Conservation (phyloP, 2,888 invertebrate genomes). For the Acheta domesticus region DNA sequence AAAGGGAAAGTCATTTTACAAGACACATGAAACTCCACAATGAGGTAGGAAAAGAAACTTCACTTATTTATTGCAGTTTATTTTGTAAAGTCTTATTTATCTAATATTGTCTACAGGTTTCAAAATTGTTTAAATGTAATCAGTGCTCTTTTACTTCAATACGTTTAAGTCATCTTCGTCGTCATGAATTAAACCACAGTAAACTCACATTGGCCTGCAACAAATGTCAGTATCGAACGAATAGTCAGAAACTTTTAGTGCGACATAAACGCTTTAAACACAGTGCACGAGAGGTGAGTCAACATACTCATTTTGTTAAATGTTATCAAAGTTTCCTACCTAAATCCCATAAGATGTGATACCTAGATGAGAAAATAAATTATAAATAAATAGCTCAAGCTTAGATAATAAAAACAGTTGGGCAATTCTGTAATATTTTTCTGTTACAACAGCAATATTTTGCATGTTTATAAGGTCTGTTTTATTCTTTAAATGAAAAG, state of each 20-base stretch:
- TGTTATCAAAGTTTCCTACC: too few relatives aligned
- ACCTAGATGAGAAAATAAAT: too few relatives aligned
- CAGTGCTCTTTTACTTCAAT: conserved; percentile 47
- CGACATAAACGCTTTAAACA: conserved; percentile 43
- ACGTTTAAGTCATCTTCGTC: conserved; percentile 45
- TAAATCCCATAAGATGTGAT: too few relatives aligned
- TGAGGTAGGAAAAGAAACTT: conserved; percentile 39
- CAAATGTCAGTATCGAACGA: conserved; percentile 44
- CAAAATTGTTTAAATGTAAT: conserved; percentile 43
- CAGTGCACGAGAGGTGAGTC: background rate
- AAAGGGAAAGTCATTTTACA: conserved; percentile 47
- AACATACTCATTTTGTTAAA: too few relatives aligned
- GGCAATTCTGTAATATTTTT: too few relatives aligned
- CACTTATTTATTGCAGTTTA: too few relatives aligned
- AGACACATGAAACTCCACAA: conserved; percentile 46
- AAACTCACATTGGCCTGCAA: conserved; percentile 41
- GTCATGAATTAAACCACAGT: conserved; percentile 46
- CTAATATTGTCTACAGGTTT: conserved; percentile 35
- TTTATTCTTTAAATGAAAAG: too few relatives aligned
- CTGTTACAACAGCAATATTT: too few relatives aligned
- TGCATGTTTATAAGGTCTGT: too few relatives aligned
- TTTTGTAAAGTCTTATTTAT: too few relatives aligned
- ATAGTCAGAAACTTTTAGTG: conserved; percentile 40
- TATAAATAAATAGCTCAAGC: too few relatives aligned
- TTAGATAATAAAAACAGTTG: too few relatives aligned